These are phyloP conservation scores for Trematocara variabile DNA, from an alignment of 2,113 vertebrate species.

Conservation along the genomic window DNA sequence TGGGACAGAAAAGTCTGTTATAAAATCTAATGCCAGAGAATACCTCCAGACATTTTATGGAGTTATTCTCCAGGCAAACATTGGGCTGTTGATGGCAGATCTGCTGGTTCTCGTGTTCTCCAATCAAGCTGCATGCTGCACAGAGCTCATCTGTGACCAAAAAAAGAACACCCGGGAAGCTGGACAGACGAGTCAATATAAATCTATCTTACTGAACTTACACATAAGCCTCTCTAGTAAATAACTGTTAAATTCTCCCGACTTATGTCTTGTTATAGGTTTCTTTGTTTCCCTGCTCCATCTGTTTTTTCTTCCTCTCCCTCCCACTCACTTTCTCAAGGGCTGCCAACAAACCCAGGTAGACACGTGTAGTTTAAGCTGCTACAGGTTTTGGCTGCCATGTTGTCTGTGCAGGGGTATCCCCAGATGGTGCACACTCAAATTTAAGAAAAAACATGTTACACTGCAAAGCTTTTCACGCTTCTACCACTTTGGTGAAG, in stretches of 20 bases:
- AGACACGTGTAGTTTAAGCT: neutral
- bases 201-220: neutral
- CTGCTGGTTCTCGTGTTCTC: neutral
- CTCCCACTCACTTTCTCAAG: neutral
- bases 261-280: neutral
- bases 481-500: neutral
- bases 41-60: neutral
- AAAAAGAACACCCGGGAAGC: neutral
- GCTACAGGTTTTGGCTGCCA: neutral
- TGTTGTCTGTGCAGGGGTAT: neutral
- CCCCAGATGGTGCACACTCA: neutral
- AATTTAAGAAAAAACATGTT: neutral
- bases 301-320: neutral
- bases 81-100: neutral
- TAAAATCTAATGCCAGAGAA: neutral
- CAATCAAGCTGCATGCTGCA: neutral
- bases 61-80: neutral
- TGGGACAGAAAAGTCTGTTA: neutral
- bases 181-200: neutral
- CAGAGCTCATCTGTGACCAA: neutral
- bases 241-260: neutral
- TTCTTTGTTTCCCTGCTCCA: neutral
- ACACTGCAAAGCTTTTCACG: constrained; percentile 33
- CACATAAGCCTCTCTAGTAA: neutral
- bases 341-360: neutral